Evolutionary conservation across 1,140 invertebrate genomes (phyloP).

Genomic region (Metaphire vulgaris): DNA sequence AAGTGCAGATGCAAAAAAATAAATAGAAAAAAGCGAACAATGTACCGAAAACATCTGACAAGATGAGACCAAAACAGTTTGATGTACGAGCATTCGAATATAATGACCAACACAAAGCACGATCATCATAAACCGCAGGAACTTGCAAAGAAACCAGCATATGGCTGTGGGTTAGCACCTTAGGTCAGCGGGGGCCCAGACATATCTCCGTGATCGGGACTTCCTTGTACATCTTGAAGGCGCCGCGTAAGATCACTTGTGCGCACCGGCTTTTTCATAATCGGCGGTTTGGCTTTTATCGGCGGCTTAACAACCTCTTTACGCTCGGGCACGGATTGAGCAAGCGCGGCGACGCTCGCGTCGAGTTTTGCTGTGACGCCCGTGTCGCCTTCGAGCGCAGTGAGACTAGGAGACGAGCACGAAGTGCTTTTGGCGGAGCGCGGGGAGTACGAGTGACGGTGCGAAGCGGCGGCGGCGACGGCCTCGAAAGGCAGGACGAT

Average conservation of each 20-base stretch:
- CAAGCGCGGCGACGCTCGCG: conserved; percentile 57
- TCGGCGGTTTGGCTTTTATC: conserved; percentile 66
- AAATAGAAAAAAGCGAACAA: too few relatives aligned
- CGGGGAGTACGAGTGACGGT: conserved; percentile 14
- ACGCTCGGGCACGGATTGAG: conserved; percentile 45
- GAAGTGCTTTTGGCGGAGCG: conserved; percentile 50
- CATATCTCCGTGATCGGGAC: neutral
- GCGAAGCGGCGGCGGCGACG: neutral
- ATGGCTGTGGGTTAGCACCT: too few relatives aligned
- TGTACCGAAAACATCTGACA: too few relatives aligned
- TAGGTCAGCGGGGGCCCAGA: neutral
- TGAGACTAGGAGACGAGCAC: conserved; percentile 22
- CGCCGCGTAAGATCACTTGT: neutral
- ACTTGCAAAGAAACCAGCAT: too few relatives aligned
- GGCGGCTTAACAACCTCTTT: conserved; percentile 61
- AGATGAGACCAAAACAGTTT: too few relatives aligned
- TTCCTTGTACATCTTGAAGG: neutral
- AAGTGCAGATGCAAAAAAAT: too few relatives aligned
- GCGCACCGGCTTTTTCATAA: conserved; percentile 62
- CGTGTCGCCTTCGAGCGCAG: conserved; percentile 11
- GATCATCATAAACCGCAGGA: too few relatives aligned
- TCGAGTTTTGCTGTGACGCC: conserved; percentile 33
- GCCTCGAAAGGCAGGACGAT: neutral
- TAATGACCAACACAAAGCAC: too few relatives aligned
- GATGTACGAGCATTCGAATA: too few relatives aligned